Percentiles rank a stretch among this genome's conserved stretches.
Conservation (phyloP, 2,113 vertebrate species). For the Sander lucioperca region DNA sequence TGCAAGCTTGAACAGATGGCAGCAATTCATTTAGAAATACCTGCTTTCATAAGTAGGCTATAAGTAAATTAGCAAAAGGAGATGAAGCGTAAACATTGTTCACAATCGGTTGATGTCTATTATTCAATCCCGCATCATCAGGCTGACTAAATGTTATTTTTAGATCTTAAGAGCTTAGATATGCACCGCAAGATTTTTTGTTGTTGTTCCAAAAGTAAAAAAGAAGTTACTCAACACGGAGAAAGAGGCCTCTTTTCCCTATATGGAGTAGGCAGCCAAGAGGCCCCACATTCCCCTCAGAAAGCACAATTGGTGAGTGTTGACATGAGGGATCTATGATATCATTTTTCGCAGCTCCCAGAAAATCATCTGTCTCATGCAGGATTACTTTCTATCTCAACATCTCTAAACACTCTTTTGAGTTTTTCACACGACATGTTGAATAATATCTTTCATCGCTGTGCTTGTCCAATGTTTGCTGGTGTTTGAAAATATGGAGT, state of each 20-base stretch:
- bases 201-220: slow-evolving; percentile 56
- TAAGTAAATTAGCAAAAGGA: slow-evolving; percentile 9
- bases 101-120: not conserved
- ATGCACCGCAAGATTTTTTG: slow-evolving; percentile 47
- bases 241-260: slow-evolving; percentile 76
- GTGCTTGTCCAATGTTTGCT: not conserved
- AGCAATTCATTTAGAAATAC: slow-evolving; percentile 22
- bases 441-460: not conserved
- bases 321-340: slow-evolving; percentile 75
- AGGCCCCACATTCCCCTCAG: slow-evolving; percentile 76
- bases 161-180: slow-evolving; percentile 42
- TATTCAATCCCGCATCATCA: slow-evolving; percentile 24
- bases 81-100: not conserved
- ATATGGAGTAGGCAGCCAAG: slow-evolving; percentile 63
- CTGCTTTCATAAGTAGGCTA: slow-evolving; percentile 9
- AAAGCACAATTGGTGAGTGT: slow-evolving; percentile 76
- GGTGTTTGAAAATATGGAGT: not conserved
- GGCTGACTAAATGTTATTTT: slow-evolving; percentile 51
- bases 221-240: slow-evolving; percentile 63
- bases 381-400: slow-evolving; percentile 42
- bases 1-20: slow-evolving; percentile 19
- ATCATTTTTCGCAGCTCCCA: slow-evolving; percentile 71
- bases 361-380: slow-evolving; percentile 59
- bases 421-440: slow-evolving; percentile 27
- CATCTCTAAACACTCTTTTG: slow-evolving; percentile 23